Percentiles rank a stretch among this genome's conserved stretches.
Conservation (phyloP, 2,888 invertebrate species). For the Eugnorisma glareosa region DNA sequence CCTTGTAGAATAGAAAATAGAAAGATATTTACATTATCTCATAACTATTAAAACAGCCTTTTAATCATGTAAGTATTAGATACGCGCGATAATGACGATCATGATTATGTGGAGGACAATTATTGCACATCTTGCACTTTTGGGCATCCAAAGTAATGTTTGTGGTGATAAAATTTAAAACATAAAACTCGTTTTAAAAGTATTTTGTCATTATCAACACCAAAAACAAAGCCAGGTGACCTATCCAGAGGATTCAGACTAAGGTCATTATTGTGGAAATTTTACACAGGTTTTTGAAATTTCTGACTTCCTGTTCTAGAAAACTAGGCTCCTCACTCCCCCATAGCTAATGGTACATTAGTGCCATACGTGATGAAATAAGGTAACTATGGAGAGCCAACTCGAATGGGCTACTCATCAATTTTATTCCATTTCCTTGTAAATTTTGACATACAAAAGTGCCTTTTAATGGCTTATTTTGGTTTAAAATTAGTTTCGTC, state of each 20-base stretch:
- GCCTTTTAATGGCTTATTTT: no score
- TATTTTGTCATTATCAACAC: background rate
- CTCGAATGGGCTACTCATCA: background rate
- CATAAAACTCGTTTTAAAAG: background rate
- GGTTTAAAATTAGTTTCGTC: no score
- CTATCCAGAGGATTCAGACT: background rate
- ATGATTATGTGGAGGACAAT: background rate
- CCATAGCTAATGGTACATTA: background rate
- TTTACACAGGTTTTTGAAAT: background rate
- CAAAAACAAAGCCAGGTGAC: background rate
- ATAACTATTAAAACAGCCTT: background rate
- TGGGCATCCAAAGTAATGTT: background rate
- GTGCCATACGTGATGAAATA: background rate
- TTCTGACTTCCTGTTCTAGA: background rate
- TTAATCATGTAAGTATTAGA: background rate
- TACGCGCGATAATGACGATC: background rate
- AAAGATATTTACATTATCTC: no score
- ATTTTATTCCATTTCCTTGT: background rate
- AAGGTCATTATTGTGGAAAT: background rate
- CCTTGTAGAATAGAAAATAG: no score
- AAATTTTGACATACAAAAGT: background rate
- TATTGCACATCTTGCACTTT: no score
- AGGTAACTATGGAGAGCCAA: background rate
- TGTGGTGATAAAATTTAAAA: background rate
- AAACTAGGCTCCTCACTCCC: background rate